Percentiles rank a stretch among this genome's conserved stretches.
Evolutionary conservation across 2,113 vertebrate species (phyloP).

Genomic region (Puntigrus tetrazona): DNA sequence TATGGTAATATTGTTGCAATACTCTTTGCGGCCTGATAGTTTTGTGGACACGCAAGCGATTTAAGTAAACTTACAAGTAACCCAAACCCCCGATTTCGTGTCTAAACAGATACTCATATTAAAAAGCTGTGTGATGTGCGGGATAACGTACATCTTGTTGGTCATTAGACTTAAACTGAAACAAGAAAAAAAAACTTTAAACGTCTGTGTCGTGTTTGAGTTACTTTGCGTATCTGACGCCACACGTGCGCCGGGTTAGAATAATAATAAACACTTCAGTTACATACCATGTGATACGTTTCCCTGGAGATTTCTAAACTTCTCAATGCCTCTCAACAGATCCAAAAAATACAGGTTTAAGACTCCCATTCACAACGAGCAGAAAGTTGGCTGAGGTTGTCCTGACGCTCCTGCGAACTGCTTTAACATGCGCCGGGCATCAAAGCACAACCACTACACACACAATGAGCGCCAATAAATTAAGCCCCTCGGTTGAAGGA

Average conservation of each 20-base stretch:
- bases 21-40: background rate
- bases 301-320: conserved; percentile 26
- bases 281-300: conserved; percentile 26
- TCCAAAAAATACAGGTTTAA: background rate
- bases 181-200: background rate
- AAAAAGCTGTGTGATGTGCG: background rate
- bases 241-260: conserved; percentile 8
- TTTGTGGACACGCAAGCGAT: background rate
- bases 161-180: background rate
- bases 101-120: background rate
- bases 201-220: background rate
- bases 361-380: background rate
- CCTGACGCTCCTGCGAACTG: background rate
- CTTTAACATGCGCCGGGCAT: conserved; percentile 40
- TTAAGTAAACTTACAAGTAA: background rate
- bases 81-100: background rate
- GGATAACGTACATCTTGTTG: background rate
- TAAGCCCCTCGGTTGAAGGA: conserved; percentile 43
- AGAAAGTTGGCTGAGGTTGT: background rate
- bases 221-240: background rate
- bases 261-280: background rate
- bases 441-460: conserved; percentile 19
- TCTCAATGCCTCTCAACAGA: background rate
- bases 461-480: conserved; percentile 59
- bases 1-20: background rate